A percentile compares a stretch with the other conserved stretches of the same genome.
phyloP scores from a whole-genome alignment of 2,113 vertebrate genomes.

The Elephantulus edwardii region DNA sequence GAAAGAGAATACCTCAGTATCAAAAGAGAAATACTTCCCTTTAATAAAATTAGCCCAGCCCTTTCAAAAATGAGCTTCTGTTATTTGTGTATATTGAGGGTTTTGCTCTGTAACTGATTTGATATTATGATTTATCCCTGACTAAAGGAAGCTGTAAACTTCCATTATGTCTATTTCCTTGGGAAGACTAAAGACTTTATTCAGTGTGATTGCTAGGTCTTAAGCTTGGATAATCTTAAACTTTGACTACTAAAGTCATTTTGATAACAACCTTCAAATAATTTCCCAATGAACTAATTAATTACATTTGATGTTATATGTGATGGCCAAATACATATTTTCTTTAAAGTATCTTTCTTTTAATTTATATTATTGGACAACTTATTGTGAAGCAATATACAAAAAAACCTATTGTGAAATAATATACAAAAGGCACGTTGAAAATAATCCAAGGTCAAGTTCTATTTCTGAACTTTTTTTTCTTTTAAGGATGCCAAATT shows the following conservation, averaged over 20 bases:
- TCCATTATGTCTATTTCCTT: constrained; percentile 41
- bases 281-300: constrained; percentile 41
- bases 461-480: constrained; percentile 64
- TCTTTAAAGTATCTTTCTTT: constrained; percentile 55
- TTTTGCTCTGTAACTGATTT: constrained; percentile 26
- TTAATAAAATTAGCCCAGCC: not conserved
- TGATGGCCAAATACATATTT: constrained; percentile 57
- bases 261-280: constrained; percentile 51
- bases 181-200: not conserved
- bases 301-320: constrained; percentile 13
- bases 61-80: not conserved
- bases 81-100: not conserved
- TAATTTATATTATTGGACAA: constrained; percentile 41
- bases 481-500: constrained; percentile 66
- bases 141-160: constrained; percentile 29
- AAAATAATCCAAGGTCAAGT: not conserved
- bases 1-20: constrained; percentile 40
- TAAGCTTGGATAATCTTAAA: constrained; percentile 17
- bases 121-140: constrained; percentile 27
- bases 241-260: not conserved
- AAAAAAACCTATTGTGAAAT: no score
- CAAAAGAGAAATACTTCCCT: constrained; percentile 25
- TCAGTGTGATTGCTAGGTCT: constrained; percentile 28
- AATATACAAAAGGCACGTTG: constrained; percentile 30
- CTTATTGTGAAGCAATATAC: not conserved